These are phyloP conservation scores for Sussaba pulchella DNA, from an alignment of 2,888 invertebrate genomes.

Conservation along the genomic window DNA sequence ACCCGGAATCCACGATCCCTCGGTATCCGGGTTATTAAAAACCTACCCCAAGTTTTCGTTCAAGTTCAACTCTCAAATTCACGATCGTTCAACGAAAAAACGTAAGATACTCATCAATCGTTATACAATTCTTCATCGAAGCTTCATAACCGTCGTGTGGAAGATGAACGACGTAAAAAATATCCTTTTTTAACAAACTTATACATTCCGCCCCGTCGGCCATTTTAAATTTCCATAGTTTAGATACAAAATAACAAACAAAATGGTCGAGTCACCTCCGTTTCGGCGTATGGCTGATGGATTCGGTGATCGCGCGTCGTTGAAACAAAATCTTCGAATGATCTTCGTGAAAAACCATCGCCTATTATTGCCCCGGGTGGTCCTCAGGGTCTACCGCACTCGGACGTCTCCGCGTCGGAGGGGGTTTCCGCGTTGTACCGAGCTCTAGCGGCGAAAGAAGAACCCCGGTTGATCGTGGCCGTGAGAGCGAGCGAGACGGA, in stretches of 20 bases:
- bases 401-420: background rate
- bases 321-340: too few relatives aligned
- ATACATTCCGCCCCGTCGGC: too few relatives aligned
- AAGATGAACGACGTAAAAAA: background rate
- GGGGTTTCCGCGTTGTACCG: background rate
- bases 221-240: too few relatives aligned
- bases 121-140: background rate
- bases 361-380: background rate
- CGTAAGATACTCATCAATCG: background rate
- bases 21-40: constrained; percentile 40
- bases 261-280: too few relatives aligned
- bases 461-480: too few relatives aligned
- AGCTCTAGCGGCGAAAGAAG: constrained; percentile 41
- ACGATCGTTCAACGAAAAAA: background rate
- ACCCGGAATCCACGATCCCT: constrained; percentile 24
- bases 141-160: background rate
- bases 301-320: too few relatives aligned
- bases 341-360: background rate
- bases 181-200: background rate
- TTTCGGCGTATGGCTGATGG: too few relatives aligned
- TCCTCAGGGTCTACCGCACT: background rate
- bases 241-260: too few relatives aligned
- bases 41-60: constrained; percentile 66
- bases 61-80: constrained; percentile 57
- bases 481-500: too few relatives aligned